phyloP scores from a whole-genome alignment of 2,113 vertebrate species.

The Acrocephalus arundinaceus region DNA sequence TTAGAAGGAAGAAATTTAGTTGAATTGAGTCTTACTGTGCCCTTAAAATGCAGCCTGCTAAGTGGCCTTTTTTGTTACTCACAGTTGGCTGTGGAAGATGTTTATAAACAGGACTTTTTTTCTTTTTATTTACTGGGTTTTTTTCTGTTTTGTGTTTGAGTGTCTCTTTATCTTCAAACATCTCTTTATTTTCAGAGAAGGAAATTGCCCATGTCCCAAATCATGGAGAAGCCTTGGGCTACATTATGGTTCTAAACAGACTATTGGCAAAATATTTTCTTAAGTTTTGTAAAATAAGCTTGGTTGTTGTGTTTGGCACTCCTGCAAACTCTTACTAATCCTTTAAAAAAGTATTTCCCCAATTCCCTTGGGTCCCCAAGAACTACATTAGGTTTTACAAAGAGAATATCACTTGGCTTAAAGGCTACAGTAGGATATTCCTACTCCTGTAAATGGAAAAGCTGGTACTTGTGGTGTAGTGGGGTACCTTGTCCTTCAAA shows the following conservation, averaged over 20 bases:
- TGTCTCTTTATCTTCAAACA: neutral
- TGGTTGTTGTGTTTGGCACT: neutral
- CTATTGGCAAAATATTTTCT: neutral
- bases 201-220: neutral
- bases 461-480: neutral
- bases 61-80: neutral
- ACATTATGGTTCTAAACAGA: neutral
- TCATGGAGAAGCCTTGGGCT: neutral
- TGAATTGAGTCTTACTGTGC: neutral
- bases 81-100: neutral
- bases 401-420: neutral
- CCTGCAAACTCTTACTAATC: neutral
- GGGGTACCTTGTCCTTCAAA: neutral
- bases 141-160: neutral
- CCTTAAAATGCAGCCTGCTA: neutral
- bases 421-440: neutral
- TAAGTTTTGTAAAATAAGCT: neutral
- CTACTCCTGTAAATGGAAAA: neutral
- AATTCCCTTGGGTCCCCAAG: neutral
- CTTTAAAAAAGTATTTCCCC: neutral
- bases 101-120: neutral
- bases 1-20: neutral
- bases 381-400: neutral
- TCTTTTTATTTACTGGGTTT: neutral
- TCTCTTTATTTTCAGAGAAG: neutral